Conservation (phyloP, 2,888 invertebrate species). For the Melipona bicolor region DNA sequence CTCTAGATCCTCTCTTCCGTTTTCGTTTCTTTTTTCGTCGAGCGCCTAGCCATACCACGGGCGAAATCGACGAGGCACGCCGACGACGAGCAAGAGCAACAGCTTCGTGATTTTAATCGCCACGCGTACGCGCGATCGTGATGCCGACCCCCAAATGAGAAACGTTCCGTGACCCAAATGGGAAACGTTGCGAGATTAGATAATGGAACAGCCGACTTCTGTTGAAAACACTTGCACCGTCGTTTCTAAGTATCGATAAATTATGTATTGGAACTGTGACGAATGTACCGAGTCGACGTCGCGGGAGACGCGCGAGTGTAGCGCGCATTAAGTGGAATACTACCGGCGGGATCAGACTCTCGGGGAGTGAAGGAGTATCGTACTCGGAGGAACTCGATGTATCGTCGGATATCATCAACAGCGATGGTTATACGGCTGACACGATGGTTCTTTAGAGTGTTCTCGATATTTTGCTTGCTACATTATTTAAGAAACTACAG, state of each 20-base stretch:
- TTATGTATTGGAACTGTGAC: not conserved
- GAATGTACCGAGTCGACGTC: not conserved
- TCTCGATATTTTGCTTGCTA: too few relatives aligned
- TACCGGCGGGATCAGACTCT: not conserved
- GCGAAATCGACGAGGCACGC: slow-evolving; percentile 37
- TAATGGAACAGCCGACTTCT: not conserved
- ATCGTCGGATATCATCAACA: not conserved
- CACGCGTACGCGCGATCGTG: slow-evolving; percentile 22
- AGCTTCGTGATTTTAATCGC: slow-evolving; percentile 39
- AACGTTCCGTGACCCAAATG: slow-evolving; percentile 16
- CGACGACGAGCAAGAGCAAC: not conserved
- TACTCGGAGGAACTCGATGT: not conserved
- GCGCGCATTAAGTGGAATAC: not conserved
- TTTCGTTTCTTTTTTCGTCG: slow-evolving; percentile 59
- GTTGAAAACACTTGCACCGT: not conserved
- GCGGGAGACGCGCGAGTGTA: too few relatives aligned
- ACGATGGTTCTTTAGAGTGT: not conserved
- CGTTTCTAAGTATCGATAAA: not conserved
- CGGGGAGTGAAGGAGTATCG: not conserved
- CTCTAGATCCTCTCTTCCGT: slow-evolving; percentile 73
- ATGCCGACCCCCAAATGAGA: slow-evolving; percentile 30
- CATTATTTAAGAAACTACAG: not conserved
- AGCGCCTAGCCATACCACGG: not conserved
- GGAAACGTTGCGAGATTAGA: not conserved
- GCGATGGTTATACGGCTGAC: not conserved